Evolutionary conservation across 1,140 invertebrate genomes (phyloP).

Genomic region (Lamellibrachia luymesi): DNA sequence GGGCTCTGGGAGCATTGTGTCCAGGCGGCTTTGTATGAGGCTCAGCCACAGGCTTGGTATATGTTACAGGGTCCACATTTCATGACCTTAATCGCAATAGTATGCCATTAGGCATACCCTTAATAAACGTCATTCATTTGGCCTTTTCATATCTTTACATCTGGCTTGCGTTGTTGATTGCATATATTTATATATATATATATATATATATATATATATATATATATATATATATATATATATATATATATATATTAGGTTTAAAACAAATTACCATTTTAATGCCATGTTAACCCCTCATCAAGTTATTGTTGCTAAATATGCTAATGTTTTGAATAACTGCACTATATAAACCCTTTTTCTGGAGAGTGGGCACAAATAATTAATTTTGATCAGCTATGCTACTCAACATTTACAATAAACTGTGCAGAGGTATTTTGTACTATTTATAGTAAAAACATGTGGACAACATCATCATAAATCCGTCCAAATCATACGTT

Average conservation of each 20-base stretch:
- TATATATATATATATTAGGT: conserved; percentile 20
- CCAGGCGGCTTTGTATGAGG: no score
- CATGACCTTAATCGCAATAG: no score
- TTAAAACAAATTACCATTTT: conserved; percentile 1
- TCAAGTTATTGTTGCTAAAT: background rate
- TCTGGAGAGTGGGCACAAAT: background rate
- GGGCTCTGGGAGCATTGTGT: no score
- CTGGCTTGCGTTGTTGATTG: no score
- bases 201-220: no score
- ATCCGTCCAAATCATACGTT: background rate
- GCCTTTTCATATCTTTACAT: no score
- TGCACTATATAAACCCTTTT: background rate
- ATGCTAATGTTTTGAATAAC: background rate
- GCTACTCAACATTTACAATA: background rate
- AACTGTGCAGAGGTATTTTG: background rate
- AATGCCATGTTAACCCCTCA: background rate
- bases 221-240: background rate
- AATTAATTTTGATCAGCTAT: background rate
- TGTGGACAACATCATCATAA: no score
- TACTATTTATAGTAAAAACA: no score
- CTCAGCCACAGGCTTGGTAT: no score
- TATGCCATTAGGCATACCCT: no score
- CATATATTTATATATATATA: background rate
- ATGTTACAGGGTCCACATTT: no score
- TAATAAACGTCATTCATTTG: no score